Evolutionary conservation across 2,888 invertebrate species (phyloP), one percentile per base, ranked within the genome.

Genomic region (Meganola albula): DNA sequence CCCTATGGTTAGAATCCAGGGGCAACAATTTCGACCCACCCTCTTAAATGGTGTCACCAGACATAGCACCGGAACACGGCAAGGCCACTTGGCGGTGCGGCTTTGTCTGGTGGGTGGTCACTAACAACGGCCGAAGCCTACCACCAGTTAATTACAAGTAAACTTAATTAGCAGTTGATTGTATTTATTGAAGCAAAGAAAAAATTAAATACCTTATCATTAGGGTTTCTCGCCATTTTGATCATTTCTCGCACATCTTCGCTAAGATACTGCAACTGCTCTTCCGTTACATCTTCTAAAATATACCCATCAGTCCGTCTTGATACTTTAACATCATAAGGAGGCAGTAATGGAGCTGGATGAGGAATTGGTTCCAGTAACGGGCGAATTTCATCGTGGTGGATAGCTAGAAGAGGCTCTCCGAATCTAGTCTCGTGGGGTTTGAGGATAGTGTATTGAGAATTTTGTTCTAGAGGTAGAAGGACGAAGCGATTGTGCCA

Each of bases 221-320:
- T 52, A 27, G 74, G 77, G 23, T 84, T 63, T 9, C 68, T 53
- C 0, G 84, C 80, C 69, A 80, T 64, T 41, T 63, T 74, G 13
- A 87, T 73, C 73, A 87, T 69, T 1, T 84, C 83, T 20, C 69
- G 63, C 0, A 87, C 70, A 43, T 73, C 74, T 22, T 74, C 70
- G 0, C 85, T 77, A 1, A 87, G 41, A 27, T 84, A 84, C 43
- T 87, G 87, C 0, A 87, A 58, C 23, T 69, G 78, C 0, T 87
- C 83, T 3, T 85, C 85, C 20, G 60, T 66, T 1, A 65, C 23
- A 1, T 80, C 82, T 4, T 73, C 71, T 0, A 68, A 34, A 2
- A 69, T 58, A 8, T 66, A 59, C 0, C 67, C 67, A 14, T 80
- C 77, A 1, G 77, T 72, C 4, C 78, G 54, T 29, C 74, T 69